Evolutionary conservation across 2,888 invertebrate species (phyloP), one percentile per base, ranked within the genome.

Genomic region (Drosophila helvetica): DNA sequence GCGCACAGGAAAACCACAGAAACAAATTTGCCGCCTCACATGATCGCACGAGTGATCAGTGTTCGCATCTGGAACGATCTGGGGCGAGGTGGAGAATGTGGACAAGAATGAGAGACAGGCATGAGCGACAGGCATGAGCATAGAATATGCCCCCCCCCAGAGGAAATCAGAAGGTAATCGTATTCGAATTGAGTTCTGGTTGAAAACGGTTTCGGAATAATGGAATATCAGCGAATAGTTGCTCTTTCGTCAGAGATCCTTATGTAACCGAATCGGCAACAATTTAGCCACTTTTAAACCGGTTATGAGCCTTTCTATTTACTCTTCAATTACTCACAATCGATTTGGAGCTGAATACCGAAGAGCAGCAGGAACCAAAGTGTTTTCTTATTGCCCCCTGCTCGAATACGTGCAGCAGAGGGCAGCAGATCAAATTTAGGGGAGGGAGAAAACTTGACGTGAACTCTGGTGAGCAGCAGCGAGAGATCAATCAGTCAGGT

Each of bases 11-110:
- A 91, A 91, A 91, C 91, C 91, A 87, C 91, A 91, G 85, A 92
- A 91, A 91, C 90, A 90, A 90, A 90, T 90, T 90, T 90, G 78
- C 90, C 91, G 91, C 91, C 90, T 90, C 91, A 91, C 91, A 91
- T 90, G 91, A 90, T 90, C 77, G 86, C 77, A 79, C 81, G 76
- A 79, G 74, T 77, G 83, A 75, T 67, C 75, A 62, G n/a, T 54
- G 71, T 60, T 77, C 76, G 71, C 66, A 71, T 71, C 74, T 71
- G 74, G 75, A 74, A 68, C 72, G 52, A 59, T 38, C 55, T 15
- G 45, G 30, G 12, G 5, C n/a, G 15, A 22, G 46, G 33, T 10
- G 48, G 17, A 18, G 25, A 10, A 38, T 45, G 50, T 8, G 8
- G 27, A n/a, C n/a, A n/a, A n/a, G 22, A 0, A 22, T 62, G 48